Percentiles rank a stretch among this genome's conserved stretches.
Evolutionary conservation across 1,140 invertebrate species (phyloP).

Genomic region (Brachionus rubens): DNA sequence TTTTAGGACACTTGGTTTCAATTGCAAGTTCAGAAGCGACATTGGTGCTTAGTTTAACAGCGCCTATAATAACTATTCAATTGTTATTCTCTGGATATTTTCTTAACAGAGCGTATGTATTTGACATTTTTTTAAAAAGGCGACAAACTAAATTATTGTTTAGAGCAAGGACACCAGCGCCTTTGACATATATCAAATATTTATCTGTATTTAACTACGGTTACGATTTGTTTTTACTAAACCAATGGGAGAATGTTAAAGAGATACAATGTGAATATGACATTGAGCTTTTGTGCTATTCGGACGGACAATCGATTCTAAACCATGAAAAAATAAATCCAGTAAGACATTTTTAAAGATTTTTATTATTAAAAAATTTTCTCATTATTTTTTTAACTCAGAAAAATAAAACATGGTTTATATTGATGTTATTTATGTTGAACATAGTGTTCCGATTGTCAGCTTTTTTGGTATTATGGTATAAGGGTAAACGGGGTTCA

Average conservation of each 20-base stretch:
- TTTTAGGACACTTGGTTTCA: neutral
- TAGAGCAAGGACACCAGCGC: neutral
- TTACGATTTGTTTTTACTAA: slow-evolving; percentile 21
- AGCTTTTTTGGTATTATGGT: slow-evolving; percentile 6
- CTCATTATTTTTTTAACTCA: neutral
- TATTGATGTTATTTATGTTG: slow-evolving; percentile 14
- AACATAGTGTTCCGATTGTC: neutral
- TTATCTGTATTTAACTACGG: slow-evolving; percentile 14
- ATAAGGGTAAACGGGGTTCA: neutral
- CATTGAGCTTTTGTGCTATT: neutral
- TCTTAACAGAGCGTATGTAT: slow-evolving; percentile 27
- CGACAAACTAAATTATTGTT: neutral
- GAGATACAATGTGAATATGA: slow-evolving; percentile 41
- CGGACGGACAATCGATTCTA: neutral
- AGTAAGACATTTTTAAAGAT: neutral
- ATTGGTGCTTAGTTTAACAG: neutral
- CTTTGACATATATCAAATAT: slow-evolving; percentile 19
- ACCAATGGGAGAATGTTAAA: slow-evolving; percentile 45
- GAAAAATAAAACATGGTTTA: slow-evolving; percentile 7
- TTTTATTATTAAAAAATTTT: neutral
- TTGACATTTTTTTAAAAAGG: neutral
- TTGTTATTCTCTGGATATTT: slow-evolving; percentile 44
- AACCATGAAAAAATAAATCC: neutral
- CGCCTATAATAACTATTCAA: slow-evolving; percentile 16
- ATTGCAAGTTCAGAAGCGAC: neutral